Percentiles rank a stretch among this genome's conserved stretches.
phyloP scores from a whole-genome alignment of 2,113 vertebrate species.

The Eubucco bourcierii region DNA sequence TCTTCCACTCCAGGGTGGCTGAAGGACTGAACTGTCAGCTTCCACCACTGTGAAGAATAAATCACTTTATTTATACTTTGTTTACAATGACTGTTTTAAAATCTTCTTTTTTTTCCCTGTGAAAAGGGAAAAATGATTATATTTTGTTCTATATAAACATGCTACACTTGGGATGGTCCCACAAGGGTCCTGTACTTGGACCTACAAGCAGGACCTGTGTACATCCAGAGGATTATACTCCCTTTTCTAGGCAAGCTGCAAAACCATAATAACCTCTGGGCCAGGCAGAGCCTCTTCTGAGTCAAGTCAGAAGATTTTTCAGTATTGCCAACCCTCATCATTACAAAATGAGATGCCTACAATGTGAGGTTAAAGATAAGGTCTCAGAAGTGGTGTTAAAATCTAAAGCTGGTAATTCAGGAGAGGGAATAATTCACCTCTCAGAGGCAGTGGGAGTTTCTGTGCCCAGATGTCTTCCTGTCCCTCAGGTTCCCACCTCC shows the following conservation, averaged over 20 bases:
- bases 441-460: background rate
- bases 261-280: background rate
- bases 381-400: conserved; percentile 15
- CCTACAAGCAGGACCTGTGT: background rate
- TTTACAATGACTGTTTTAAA: background rate
- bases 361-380: background rate
- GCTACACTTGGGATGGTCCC: background rate
- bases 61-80: background rate
- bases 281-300: background rate
- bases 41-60: background rate
- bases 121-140: background rate
- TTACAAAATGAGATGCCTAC: background rate
- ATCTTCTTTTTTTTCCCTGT: background rate
- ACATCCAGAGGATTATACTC: background rate
- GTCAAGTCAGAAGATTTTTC: background rate
- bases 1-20: background rate
- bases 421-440: conserved; percentile 7
- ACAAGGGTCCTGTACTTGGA: too few relatives aligned
- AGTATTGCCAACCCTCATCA: background rate
- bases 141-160: background rate
- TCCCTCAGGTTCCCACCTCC: background rate
- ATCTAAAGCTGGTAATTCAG: conserved; percentile 26
- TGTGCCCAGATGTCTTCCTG: background rate
- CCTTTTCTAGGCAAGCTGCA: background rate
- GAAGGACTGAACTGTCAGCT: background rate